Conservation (phyloP, 2,797 vertebrate genomes). For the Gymnoscopelus braueri region DNA sequence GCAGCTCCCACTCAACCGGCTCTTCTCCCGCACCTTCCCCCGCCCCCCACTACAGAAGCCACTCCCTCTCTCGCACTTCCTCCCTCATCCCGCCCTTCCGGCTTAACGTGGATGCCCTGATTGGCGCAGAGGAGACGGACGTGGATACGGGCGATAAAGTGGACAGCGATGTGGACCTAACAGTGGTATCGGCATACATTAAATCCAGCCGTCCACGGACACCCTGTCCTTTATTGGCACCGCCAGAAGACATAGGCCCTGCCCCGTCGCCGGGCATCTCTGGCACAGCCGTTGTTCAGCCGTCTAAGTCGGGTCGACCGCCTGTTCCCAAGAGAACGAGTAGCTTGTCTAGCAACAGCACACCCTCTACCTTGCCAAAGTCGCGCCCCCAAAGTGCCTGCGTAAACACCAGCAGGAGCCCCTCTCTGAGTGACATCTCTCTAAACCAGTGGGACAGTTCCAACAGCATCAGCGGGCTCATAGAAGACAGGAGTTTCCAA, state of each 20-base stretch:
- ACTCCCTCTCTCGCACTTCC: slow-evolving; percentile 55
- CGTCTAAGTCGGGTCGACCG: slow-evolving; percentile 42
- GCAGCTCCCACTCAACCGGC: slow-evolving; percentile 66
- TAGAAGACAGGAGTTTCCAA: slow-evolving; percentile 26
- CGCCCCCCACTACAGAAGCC: slow-evolving; percentile 47
- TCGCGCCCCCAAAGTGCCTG: slow-evolving; percentile 20
- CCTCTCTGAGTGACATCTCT: slow-evolving; percentile 61
- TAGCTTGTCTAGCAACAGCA: slow-evolving; percentile 45
- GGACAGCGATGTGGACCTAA: slow-evolving; percentile 83
- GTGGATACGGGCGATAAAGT: slow-evolving; percentile 91
- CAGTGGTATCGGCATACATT: slow-evolving; percentile 89
- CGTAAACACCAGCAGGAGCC: slow-evolving; percentile 31
- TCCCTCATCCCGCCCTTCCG: slow-evolving; percentile 73
- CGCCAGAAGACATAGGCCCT: slow-evolving; percentile 52
- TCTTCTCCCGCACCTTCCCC: slow-evolving; percentile 72
- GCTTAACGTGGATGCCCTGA: slow-evolving; percentile 86
- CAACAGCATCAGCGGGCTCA: slow-evolving; percentile 32
- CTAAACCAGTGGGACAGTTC: slow-evolving; percentile 62
- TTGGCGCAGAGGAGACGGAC: slow-evolving; percentile 91
- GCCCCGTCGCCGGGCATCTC: slow-evolving; percentile 58
- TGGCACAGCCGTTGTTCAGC: slow-evolving; percentile 33
- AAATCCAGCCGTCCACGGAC: slow-evolving; percentile 55
- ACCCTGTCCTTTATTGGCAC: slow-evolving; percentile 71
- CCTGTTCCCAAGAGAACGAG: slow-evolving; percentile 29
- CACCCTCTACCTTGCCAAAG: slow-evolving; percentile 27